Evolutionary conservation across 2,888 invertebrate species (phyloP).

Genomic region (Oscheius myriophilus): DNA sequence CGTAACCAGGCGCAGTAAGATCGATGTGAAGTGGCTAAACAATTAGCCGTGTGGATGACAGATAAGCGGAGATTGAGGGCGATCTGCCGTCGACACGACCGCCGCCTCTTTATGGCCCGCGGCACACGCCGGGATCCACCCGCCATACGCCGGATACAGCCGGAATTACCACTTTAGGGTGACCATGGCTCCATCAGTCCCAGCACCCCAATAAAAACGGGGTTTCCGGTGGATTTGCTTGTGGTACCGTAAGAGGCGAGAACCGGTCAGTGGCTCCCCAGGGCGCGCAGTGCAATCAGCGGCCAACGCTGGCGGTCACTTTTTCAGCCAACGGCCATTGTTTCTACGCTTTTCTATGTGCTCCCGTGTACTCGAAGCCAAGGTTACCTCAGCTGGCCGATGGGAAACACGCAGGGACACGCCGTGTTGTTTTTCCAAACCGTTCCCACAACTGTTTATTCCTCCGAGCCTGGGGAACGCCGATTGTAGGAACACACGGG

Average conservation of each 20-base stretch:
- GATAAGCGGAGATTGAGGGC: slow-evolving; percentile 29
- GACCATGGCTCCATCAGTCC: slow-evolving; percentile 10
- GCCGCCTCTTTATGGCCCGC: slow-evolving; percentile 10
- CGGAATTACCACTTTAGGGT: slow-evolving; percentile 1
- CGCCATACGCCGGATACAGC: too few species aligned
- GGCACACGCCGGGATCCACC: slow-evolving; percentile 4
- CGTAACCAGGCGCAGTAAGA: too few species aligned
- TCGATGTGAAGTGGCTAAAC: slow-evolving; percentile 20
- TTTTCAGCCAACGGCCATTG: slow-evolving; percentile 24
- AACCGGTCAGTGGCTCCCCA: neutral
- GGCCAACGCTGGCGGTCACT: slow-evolving; percentile 15
- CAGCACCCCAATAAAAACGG: too few species aligned
- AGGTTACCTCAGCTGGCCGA: too few species aligned
- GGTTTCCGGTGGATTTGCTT: too few species aligned
- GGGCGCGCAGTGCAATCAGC: slow-evolving; percentile 24
- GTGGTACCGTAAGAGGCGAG: too few species aligned
- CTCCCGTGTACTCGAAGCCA: slow-evolving; percentile 8
- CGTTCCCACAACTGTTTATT: too few species aligned
- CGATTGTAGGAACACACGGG: too few species aligned
- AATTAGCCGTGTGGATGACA: slow-evolving; percentile 30
- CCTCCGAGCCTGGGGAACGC: too few species aligned
- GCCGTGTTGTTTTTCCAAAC: too few species aligned
- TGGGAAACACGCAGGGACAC: too few species aligned
- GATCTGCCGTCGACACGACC: slow-evolving; percentile 8
- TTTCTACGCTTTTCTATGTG: slow-evolving; percentile 26